Conservation (phyloP, 2,888 invertebrate species). For the Polyommatus iphigenia region DNA sequence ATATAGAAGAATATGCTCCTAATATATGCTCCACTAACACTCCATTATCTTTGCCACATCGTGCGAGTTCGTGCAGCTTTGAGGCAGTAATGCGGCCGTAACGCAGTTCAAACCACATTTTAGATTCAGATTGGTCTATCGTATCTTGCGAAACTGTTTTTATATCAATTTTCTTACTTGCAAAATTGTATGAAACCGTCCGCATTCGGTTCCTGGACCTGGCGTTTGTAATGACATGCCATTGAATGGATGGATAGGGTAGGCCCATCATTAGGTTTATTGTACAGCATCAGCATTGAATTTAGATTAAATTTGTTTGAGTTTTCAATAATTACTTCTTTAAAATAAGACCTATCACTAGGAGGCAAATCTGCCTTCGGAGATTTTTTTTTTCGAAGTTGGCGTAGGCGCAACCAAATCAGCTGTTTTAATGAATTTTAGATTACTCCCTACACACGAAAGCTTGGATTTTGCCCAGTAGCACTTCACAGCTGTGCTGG, state of each 20-base stretch:
- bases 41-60: background rate
- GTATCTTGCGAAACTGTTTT: slow-evolving; percentile 16
- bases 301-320: background rate
- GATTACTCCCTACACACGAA: background rate
- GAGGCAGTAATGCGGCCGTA: slow-evolving; percentile 22
- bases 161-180: background rate
- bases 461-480: background rate
- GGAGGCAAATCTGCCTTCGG: background rate
- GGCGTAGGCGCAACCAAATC: slow-evolving; percentile 1
- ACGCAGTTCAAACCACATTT: slow-evolving; percentile 21
- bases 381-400: background rate
- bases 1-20: background rate
- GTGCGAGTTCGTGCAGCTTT: slow-evolving; percentile 8
- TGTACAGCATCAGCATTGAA: background rate
- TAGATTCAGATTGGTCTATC: slow-evolving; percentile 20
- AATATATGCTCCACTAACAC: slow-evolving; percentile 1
- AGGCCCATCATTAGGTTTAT: slow-evolving; percentile 1
- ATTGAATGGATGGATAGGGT: slow-evolving; percentile 1
- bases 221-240: background rate
- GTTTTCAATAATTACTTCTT: background rate
- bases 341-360: background rate
- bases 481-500: background rate
- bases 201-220: background rate
- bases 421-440: slow-evolving; percentile 18
- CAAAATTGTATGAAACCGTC: slow-evolving; percentile 6